Base-by-base conservation (phyloP, 1,140 invertebrate genomes). In the Achatina immaculata region DNA sequence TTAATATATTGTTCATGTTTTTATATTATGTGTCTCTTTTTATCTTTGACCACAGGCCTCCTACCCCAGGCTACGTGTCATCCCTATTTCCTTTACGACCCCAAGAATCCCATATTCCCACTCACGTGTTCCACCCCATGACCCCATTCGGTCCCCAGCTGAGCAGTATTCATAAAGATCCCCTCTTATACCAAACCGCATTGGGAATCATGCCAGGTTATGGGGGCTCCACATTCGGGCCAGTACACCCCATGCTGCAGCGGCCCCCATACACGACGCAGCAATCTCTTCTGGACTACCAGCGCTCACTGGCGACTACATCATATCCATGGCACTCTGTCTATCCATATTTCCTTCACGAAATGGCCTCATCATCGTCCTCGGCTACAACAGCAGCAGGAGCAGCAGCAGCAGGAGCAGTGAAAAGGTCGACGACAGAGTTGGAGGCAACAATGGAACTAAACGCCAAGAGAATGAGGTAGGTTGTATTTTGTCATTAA, bases 241-340 rank as follows among this genome's bases (percentile, higher is more conserved):
- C 68, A 3, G 16, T 83, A n/a, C 83, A 75, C 43, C 68, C 80
- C 40, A 31, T 80, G 4, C 72, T 66, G 7, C 83, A 75, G 9
- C 42, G 80, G 31, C 55, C 38, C 3, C 83, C 62, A 43, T 83
- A 81, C 43, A 21, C 81, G 4, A 40, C 80, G 7, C 34, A 73
- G 19, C 24, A 81, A 21, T 48, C 81, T 16, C 43, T 84, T 14
- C 43, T 84, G 74, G 83, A 82, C 31, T 80, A 78, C 66, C 75
- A 76, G 36, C 6, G 74, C 40, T 48, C 75, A 48, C 80, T 51
- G 65, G 73, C 21, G 3, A 40, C 28, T 58, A 45, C 80, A 24
- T 48, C 45, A 7, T 75, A 28, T 65, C 45, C 76, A 34, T 72
- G 76, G 34, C 43, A 68, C 31, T 36, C 31, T 40, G 76, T 58